Conservation (phyloP, 2,888 invertebrate species). For the Blastobasis adustella region DNA sequence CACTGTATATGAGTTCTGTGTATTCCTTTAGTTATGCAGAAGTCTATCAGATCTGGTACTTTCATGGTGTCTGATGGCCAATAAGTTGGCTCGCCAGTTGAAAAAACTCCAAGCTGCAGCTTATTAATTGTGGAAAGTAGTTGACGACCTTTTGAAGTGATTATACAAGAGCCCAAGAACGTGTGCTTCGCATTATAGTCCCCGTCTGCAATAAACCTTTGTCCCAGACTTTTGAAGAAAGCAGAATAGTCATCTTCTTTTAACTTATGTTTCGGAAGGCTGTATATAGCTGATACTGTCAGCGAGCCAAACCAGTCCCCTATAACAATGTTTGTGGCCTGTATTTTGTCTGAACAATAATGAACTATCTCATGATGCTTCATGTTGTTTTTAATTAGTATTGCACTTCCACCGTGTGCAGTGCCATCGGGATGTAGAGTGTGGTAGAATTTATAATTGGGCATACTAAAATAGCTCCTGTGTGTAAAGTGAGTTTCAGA, state of each 20-base stretch:
- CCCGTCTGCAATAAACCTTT: conserved; percentile 8
- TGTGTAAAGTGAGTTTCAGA: conserved; percentile 9
- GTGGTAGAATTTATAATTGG: conserved; percentile 3
- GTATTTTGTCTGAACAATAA: conserved; percentile 4
- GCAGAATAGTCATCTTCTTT: neutral
- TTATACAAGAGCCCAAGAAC: conserved; percentile 9
- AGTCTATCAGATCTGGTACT: conserved; percentile 12
- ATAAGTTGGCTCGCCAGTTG: conserved; percentile 15
- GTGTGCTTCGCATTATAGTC: conserved; percentile 10
- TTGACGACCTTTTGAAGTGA: conserved; percentile 8
- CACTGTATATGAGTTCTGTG: no score
- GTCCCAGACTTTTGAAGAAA: conserved; percentile 7
- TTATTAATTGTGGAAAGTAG: neutral
- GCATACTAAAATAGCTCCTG: conserved; percentile 1
- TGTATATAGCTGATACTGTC: conserved; percentile 4
- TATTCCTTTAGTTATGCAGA: neutral
- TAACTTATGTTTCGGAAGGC: conserved; percentile 9
- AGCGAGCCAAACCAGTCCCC: neutral
- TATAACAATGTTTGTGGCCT: conserved; percentile 7
- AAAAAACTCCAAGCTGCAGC: conserved; percentile 3
- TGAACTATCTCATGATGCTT: conserved; percentile 4
- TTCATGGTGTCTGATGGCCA: conserved; percentile 14
- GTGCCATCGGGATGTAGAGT: conserved; percentile 10
- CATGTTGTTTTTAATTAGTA: conserved; percentile 4
- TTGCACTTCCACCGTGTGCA: conserved; percentile 6